Percentiles rank a stretch among this genome's conserved stretches.
These are phyloP conservation scores for Sebastes nivosus DNA, from an alignment of 2,797 vertebrate genomes.

Conservation along the genomic window DNA sequence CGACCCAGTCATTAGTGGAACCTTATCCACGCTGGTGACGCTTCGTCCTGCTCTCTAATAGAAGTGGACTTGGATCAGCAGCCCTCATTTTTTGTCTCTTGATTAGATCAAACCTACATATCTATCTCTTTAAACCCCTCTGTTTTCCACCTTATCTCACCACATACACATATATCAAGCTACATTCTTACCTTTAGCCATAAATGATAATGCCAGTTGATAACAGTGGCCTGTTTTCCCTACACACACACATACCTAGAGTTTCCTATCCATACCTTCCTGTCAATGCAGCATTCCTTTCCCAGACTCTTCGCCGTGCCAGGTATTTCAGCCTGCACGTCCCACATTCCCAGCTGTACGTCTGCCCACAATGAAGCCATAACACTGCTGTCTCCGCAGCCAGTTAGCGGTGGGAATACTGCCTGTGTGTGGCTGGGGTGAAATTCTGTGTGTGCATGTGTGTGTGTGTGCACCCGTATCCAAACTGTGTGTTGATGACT, in stretches of 20 bases:
- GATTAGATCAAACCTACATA: conserved; percentile 31
- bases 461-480: conserved; percentile 11
- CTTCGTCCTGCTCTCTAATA: not conserved
- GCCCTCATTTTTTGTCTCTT: not conserved
- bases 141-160: conserved; percentile 3
- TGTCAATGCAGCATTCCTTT: conserved; percentile 67
- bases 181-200: conserved; percentile 6
- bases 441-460: conserved; percentile 4
- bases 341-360: conserved; percentile 76
- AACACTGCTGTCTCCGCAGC: conserved; percentile 62
- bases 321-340: conserved; percentile 65
- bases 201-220: conserved; percentile 12
- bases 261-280: conserved; percentile 59
- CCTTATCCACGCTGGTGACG: conserved; percentile 21
- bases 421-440: conserved; percentile 45
- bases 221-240: conserved; percentile 36
- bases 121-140: conserved; percentile 13
- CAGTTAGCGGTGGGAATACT: conserved; percentile 55
- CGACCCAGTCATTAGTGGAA: not conserved
- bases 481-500: conserved; percentile 68
- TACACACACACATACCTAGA: conserved; percentile 9
- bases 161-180: not conserved
- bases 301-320: conserved; percentile 49
- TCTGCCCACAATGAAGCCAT: conserved; percentile 68
- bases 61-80: conserved; percentile 21